Evolutionary conservation across 2,888 invertebrate genomes (phyloP), one percentile per base, ranked within the genome.

Genomic region (Chalcis sispes): DNA sequence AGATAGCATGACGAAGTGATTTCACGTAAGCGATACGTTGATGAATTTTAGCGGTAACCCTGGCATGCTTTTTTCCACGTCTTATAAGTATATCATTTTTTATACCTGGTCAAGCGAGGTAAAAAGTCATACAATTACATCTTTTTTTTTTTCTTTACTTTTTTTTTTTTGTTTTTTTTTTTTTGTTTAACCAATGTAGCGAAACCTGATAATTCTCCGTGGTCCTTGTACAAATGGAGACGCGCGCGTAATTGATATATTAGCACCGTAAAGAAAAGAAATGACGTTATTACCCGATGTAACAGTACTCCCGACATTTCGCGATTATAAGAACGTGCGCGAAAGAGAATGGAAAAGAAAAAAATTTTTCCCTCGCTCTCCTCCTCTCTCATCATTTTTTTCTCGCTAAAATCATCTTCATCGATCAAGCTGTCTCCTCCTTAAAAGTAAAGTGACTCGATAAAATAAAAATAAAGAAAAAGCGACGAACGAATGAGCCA

Each of bases 381-480:
- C 20, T 1, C 5, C 36, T 58, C 13, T 42, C 8, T 4, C 42
- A 2, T 42, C 18, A 36, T 36, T 18, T 10, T 13, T 23, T 32
- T 40, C 27, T 4, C 40, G 18, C 58, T 36, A 52, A 42, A 48
- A 70, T 42, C 65, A 13, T 52, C 42, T 8, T 65, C 40, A 77
- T 72, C 72, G 64, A 72, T 77, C 69, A 69, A 69, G 15, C 67
- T 67, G 72, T 66, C 66, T 36, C 48, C 8, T 4, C 25, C n/a
- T 7, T 36, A n/a, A n/a, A n/a, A n/a, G n/a, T 5, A 3, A 13
- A 18, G 18, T 10, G 13, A 29, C 0, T 23, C 13, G n/a, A 25
- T 18, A 15, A 25, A n/a, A n/a, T 23, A 58, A 4, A 18, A n/a
- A 46, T 2, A 25, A 32, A 23, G 36, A 13, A 40, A 10, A 3